phyloP scores from a whole-genome alignment of 2,888 invertebrate genomes.

The Glomeris marginata region DNA sequence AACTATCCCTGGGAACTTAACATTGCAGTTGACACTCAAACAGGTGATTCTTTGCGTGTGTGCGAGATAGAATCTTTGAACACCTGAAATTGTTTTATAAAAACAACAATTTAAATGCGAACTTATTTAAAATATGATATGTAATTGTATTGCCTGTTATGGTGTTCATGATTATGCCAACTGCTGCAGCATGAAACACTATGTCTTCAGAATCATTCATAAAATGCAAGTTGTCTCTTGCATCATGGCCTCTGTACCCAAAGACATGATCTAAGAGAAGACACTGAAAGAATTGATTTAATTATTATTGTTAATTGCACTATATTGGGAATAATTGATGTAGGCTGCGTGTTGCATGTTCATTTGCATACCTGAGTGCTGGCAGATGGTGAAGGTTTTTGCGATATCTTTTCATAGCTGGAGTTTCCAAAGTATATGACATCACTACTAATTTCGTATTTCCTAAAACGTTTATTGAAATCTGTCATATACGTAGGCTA shows the following conservation, averaged over 20 bases:
- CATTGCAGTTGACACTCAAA: slow-evolving; percentile 39
- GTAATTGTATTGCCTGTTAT: slow-evolving; percentile 18
- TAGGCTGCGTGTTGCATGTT: too few relatives aligned
- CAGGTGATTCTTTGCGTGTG: slow-evolving; percentile 66
- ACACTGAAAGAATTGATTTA: not conserved
- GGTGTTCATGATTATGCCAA: slow-evolving; percentile 29
- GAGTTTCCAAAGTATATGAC: too few relatives aligned
- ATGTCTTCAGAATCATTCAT: slow-evolving; percentile 22
- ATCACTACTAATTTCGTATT: too few relatives aligned
- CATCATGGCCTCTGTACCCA: slow-evolving; percentile 33
- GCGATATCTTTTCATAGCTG: too few relatives aligned
- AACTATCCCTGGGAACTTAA: slow-evolving; percentile 17
- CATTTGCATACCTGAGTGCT: too few relatives aligned
- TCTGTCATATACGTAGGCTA: too few relatives aligned
- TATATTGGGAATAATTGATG: too few relatives aligned
- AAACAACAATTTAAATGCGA: not conserved
- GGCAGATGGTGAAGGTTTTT: too few relatives aligned
- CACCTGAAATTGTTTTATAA: slow-evolving; percentile 30
- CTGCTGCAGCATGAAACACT: slow-evolving; percentile 33
- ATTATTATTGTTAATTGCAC: too few relatives aligned
- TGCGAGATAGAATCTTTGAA: slow-evolving; percentile 58
- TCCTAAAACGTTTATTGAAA: too few relatives aligned
- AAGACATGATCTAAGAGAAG: slow-evolving; percentile 6
- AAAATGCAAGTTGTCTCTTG: slow-evolving; percentile 32
- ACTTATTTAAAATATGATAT: not conserved